phyloP scores from a whole-genome alignment of 1,140 invertebrate genomes.

The Drosophila baimaii region DNA sequence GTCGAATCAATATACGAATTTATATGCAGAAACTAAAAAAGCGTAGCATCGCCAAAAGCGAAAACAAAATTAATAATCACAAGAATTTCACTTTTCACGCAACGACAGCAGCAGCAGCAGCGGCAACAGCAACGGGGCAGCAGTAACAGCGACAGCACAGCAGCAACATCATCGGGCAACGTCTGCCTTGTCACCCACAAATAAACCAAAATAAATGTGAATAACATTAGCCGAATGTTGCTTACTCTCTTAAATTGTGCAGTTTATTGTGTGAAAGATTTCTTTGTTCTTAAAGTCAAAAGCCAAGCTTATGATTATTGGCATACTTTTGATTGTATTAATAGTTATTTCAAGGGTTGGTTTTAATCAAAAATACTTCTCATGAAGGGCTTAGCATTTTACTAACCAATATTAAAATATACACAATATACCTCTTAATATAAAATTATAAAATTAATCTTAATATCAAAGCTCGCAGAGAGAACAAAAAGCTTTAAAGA shows the following conservation, averaged over 20 bases:
- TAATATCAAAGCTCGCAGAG: too few species aligned
- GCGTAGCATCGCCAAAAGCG: slow-evolving; percentile 74
- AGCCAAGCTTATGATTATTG: background rate
- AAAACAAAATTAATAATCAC: slow-evolving; percentile 83
- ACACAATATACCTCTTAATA: too few species aligned
- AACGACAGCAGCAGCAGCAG: slow-evolving; percentile 56
- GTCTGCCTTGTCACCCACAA: slow-evolving; percentile 77
- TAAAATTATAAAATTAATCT: background rate
- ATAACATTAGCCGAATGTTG: background rate
- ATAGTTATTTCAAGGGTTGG: background rate
- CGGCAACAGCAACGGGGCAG: slow-evolving; percentile 3
- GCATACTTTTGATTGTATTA: background rate
- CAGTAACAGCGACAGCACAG: slow-evolving; percentile 21
- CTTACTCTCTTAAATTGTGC: background rate
- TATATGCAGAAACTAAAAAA: slow-evolving; percentile 71
- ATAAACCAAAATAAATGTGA: slow-evolving; percentile 14
- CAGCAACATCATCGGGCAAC: slow-evolving; percentile 46
- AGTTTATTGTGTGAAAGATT: background rate
- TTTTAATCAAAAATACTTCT: background rate
- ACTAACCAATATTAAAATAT: too few species aligned
- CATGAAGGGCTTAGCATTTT: background rate
- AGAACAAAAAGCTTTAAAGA: too few species aligned
- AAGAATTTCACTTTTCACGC: slow-evolving; percentile 82
- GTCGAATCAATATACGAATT: slow-evolving; percentile 72
- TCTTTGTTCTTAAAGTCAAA: too few species aligned